Evolutionary conservation across 2,888 invertebrate genomes (phyloP).

Genomic region (Cistogaster globosa): DNA sequence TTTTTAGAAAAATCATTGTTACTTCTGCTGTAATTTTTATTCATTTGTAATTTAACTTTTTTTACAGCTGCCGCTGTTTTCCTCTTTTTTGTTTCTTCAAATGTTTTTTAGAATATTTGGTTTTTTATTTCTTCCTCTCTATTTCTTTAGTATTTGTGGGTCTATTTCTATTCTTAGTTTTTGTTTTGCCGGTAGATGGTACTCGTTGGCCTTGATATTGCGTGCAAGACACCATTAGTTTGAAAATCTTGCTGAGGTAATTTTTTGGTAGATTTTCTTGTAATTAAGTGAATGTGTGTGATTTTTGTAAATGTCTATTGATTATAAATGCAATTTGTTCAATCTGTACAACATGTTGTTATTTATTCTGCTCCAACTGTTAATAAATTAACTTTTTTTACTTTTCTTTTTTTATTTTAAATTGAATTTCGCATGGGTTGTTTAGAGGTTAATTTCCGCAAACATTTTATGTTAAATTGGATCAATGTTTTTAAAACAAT

Average conservation of each 20-base stretch:
- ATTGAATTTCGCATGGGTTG: conserved; percentile 67
- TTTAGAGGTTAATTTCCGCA: conserved; percentile 57
- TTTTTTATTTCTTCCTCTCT: neutral
- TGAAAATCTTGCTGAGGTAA: conserved; percentile 38
- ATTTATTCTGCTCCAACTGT: conserved; percentile 43
- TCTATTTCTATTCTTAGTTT: neutral
- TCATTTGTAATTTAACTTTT: conserved; percentile 62
- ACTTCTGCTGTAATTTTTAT: conserved; percentile 68
- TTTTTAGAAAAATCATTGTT: conserved; percentile 73
- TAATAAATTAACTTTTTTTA: conserved; percentile 65
- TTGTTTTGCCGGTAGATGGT: conserved; percentile 3
- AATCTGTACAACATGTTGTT: conserved; percentile 44
- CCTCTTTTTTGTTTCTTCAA: neutral
- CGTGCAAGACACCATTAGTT: conserved; percentile 65
- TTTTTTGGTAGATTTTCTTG: conserved; percentile 56
- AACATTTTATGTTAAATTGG: neutral
- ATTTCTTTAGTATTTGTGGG: neutral
- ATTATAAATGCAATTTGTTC: conserved; percentile 69
- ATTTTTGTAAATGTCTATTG: conserved; percentile 60
- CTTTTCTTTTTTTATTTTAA: conserved; percentile 50
- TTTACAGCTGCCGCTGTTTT: conserved; percentile 39
- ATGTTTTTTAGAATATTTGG: neutral
- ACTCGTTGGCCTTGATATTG: conserved; percentile 53
- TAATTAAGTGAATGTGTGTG: conserved; percentile 42
- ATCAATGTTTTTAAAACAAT: neutral